A percentile compares a stretch with the other conserved stretches of the same genome.
These are phyloP conservation scores for Spilarctia lutea DNA, from an alignment of 2,888 invertebrate genomes.

Conservation along the genomic window DNA sequence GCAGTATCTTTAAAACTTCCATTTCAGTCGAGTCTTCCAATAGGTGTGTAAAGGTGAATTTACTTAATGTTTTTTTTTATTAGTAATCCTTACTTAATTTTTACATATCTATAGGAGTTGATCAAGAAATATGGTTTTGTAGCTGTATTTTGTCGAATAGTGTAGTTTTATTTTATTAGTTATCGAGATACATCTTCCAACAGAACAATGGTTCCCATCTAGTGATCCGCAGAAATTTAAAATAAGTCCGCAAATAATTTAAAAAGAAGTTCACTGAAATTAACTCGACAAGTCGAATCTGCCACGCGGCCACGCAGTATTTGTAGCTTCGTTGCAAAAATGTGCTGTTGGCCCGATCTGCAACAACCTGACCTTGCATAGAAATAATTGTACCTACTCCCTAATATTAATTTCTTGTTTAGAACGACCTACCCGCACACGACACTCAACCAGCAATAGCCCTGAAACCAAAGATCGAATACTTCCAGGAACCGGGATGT, in stretches of 20 bases:
- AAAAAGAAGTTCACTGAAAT: neutral
- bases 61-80: constrained; percentile 33
- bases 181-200: neutral
- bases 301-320: neutral
- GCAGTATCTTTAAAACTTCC: constrained; percentile 48
- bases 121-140: neutral
- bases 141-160: neutral
- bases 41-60: constrained; percentile 84
- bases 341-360: neutral
- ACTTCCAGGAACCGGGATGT: constrained; percentile 33
- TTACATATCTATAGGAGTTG: neutral
- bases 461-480: constrained; percentile 47
- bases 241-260: too few species aligned
- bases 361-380: neutral
- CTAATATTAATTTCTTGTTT: neutral
- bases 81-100: neutral
- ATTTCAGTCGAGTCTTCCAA: constrained; percentile 53
- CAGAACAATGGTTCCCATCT: too few species aligned
- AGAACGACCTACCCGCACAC: constrained; percentile 38
- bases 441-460: constrained; percentile 58
- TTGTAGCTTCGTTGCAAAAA: neutral
- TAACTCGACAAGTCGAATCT: too few species aligned
- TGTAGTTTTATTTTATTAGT: neutral
- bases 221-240: too few species aligned
- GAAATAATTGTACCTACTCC: neutral